Base-by-base conservation (phyloP, 1,140 invertebrate species). In the Pteromalus puparum region DNA sequence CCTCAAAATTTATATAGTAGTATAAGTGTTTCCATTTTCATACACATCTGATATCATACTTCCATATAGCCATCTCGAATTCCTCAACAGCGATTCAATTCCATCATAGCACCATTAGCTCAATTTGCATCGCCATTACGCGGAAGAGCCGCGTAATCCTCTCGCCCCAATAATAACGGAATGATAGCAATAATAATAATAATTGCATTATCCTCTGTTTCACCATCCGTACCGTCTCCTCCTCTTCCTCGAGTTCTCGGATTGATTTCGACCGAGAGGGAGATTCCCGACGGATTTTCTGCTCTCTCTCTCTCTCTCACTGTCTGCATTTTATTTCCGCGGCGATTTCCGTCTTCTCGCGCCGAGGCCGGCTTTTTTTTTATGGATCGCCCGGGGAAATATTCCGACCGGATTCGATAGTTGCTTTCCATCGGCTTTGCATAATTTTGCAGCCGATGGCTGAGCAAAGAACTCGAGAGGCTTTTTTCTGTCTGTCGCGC, bases 381-480 rank as follows among this genome's bases (percentile, higher is more conserved):
- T 76, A 74, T 75, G 72, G 48, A 65, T 72, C 68, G 67, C 42
- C 80, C 80, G 38, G 80, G 73, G 81, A 82, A 82, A 82, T 73
- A 74, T 81, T 81, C 78, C 38, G 61, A 13, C 21, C 24, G 77
- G 78, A 70, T 80, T 70, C 78, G 78, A 80, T 80, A 80, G 78
- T 80, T 46, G 78, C 78, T 81, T 26, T 26, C 26, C 42, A 12
- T 24, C 28, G 80, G 80, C 80, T 81, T 81, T 81, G 70, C 80
- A 81, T 81, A 81, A 81, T 81, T 81, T 61, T 28, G 3, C 21
- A 24, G 38, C n/a, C 53, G 53, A 61, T 61, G 53, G 53, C 53
- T 61, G 53, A 61, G 53, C 53, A 61, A 61, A 61, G 53, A n/a
- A 18, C 53, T 61, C 53, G 53, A 42, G 34, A 75, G 24, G 24